Evolutionary conservation across 2,113 vertebrate genomes (phyloP).

Genomic region (Dendrocopos noguchii): DNA sequence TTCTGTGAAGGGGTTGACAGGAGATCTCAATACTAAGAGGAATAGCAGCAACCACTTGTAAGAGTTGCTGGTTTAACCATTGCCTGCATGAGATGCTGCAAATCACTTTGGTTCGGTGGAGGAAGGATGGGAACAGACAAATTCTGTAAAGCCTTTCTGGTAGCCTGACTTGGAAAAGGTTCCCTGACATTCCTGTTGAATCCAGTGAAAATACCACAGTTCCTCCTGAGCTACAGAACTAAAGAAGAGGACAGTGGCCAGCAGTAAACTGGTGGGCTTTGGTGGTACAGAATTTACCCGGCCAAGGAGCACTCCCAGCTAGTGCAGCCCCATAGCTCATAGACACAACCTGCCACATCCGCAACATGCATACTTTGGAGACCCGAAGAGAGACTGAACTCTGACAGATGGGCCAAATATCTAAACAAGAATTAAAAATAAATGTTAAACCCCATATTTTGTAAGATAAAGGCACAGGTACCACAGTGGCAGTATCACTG

Average conservation of each 20-base stretch:
- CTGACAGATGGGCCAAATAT: background rate
- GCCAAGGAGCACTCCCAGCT: background rate
- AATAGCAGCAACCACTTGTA: background rate
- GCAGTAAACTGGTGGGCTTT: background rate
- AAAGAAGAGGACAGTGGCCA: background rate
- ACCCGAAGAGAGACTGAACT: background rate
- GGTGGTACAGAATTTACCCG: background rate
- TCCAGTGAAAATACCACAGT: background rate
- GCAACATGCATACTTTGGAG: background rate
- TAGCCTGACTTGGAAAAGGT: background rate
- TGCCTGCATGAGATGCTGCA: background rate
- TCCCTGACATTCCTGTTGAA: background rate
- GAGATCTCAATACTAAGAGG: background rate
- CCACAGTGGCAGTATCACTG: background rate
- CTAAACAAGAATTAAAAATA: background rate
- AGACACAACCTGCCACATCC: background rate
- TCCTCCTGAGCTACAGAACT: background rate
- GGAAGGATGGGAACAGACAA: background rate
- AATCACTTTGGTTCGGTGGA: background rate
- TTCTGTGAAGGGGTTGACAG: constrained; percentile 13
- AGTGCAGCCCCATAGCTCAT: background rate
- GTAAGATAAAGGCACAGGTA: background rate
- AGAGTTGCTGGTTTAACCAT: background rate
- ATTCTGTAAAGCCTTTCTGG: background rate
- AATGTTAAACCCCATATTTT: background rate